Conservation (phyloP, 2,113 vertebrate species). For the Danio rerio region GRCz12tu NC_133188.1:11068001-11068500, state of each 20-base stretch:
- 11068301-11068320: constrained; percentile 41
- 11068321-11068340: constrained; percentile 29
- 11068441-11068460: constrained; percentile 1
- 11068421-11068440: background rate
- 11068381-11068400: constrained; percentile 21
- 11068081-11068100: constrained; percentile 79
- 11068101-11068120: constrained; percentile 57
- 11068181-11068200: constrained; percentile 79
- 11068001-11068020: constrained; percentile 45
- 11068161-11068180: constrained; percentile 72
- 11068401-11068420: background rate
- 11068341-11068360: constrained; percentile 16
- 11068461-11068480: background rate
- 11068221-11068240: constrained; percentile 52
- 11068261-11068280: constrained; percentile 19
- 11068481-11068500: background rate
- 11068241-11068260: constrained; percentile 51
- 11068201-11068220: constrained; percentile 71
- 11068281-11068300: constrained; percentile 36
- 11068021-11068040: constrained; percentile 49
- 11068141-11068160: constrained; percentile 76
- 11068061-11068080: constrained; percentile 65
- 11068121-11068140: constrained; percentile 80
- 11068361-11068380: constrained; percentile 2
- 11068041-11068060: constrained; percentile 58